Evolutionary conservation across 2,113 vertebrate genomes (phyloP).

Genomic region (Pipa parva): DNA sequence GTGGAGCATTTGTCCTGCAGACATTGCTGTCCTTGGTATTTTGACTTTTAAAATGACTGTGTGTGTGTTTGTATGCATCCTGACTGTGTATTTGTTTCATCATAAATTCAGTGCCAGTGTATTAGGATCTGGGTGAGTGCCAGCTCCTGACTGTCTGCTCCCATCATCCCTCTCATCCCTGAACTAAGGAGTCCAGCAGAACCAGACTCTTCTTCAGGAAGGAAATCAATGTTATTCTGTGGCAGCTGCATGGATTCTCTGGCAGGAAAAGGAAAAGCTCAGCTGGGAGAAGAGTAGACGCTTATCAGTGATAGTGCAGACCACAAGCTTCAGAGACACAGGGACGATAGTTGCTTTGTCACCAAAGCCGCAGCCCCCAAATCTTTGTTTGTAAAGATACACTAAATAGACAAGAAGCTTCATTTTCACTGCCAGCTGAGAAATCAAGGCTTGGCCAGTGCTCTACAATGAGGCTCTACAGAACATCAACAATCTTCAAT

Average conservation of each 20-base stretch:
- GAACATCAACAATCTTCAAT: conserved; percentile 31
- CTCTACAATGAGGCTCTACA: conserved; percentile 24
- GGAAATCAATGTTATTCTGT: conserved; percentile 42
- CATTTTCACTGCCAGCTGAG: conserved; percentile 9
- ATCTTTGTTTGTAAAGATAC: conserved; percentile 36
- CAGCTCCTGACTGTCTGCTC: conserved; percentile 28
- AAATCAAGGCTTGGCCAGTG: not conserved
- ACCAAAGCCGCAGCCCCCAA: conserved; percentile 14
- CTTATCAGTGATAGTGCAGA: conserved; percentile 18
- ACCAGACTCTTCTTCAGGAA: conserved; percentile 29
- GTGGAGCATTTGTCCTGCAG: conserved; percentile 14
- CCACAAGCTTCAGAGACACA: not conserved
- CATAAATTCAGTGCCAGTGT: conserved; percentile 26
- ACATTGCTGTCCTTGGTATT: conserved; percentile 8
- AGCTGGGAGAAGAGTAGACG: conserved; percentile 32
- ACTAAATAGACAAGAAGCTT: conserved; percentile 21
- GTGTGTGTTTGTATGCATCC: conserved; percentile 26
- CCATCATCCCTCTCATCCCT: conserved; percentile 33
- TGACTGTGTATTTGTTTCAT: conserved; percentile 30
- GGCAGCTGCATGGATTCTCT: conserved; percentile 43
- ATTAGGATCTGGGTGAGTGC: conserved; percentile 27
- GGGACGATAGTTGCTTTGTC: conserved; percentile 26
- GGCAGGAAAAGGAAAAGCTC: conserved; percentile 48
- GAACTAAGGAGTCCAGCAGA: not conserved
- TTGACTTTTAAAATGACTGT: not conserved